Conservation (phyloP, 2,113 vertebrate genomes). For the Carassius carassius region DNA sequence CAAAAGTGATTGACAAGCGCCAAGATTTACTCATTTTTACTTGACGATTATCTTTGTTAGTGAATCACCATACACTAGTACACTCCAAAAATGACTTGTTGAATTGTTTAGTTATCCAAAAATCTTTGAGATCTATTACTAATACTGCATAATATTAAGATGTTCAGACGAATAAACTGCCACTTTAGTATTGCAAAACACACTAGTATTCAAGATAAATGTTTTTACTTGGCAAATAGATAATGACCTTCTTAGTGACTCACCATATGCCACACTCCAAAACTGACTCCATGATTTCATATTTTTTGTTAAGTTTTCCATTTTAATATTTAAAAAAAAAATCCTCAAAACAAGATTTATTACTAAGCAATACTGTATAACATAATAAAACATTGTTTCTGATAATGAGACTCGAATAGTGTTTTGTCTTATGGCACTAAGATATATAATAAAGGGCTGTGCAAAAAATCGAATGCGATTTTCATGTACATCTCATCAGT, state of each 20-base stretch:
- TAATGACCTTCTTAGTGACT: too few species aligned
- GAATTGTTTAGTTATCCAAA: too few species aligned
- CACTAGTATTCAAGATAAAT: too few species aligned
- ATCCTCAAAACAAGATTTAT: too few species aligned
- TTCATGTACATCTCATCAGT: too few species aligned
- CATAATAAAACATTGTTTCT: neutral
- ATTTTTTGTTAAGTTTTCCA: neutral
- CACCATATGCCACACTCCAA: too few species aligned
- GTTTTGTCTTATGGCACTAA: neutral
- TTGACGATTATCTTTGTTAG: neutral
- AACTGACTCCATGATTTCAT: neutral
- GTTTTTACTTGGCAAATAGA: too few species aligned
- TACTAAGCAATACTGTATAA: neutral
- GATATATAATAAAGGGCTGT: too few species aligned
- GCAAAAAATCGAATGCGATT: too few species aligned
- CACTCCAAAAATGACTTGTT: neutral
- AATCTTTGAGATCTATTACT: neutral
- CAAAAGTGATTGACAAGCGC: neutral
- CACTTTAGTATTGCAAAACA: too few species aligned
- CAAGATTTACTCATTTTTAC: neutral
- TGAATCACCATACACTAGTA: neutral
- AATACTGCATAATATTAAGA: neutral
- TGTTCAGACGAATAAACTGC: too few species aligned
- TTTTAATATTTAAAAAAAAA: too few species aligned
- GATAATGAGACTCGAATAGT: neutral